A percentile compares a stretch with the other conserved stretches of the same genome.
Evolutionary conservation across 2,797 vertebrate genomes (phyloP).

Genomic region (Otolemur crassicaudatus): DNA sequence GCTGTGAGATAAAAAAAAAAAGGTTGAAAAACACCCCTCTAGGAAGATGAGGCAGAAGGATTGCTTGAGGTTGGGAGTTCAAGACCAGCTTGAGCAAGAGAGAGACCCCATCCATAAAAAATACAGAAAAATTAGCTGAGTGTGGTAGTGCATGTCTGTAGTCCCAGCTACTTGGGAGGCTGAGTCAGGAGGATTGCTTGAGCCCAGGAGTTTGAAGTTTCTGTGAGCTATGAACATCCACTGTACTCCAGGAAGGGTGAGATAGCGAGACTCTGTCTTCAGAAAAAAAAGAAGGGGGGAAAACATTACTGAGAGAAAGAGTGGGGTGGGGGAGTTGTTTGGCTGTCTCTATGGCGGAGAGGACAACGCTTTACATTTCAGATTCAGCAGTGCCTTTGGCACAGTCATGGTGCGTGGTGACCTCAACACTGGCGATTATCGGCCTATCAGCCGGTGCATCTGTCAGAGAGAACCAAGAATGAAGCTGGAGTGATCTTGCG

Average conservation of each 20-base stretch:
- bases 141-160: neutral
- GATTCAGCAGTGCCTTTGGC: neutral
- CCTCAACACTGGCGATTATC: neutral
- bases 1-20: too few relatives aligned
- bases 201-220: neutral
- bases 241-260: neutral
- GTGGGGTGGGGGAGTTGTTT: neutral
- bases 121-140: neutral
- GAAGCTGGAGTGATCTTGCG: neutral
- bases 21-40: neutral
- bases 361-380: neutral
- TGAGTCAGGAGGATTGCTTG: neutral
- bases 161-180: neutral
- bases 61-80: neutral
- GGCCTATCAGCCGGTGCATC: conserved; percentile 17
- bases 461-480: neutral
- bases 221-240: neutral
- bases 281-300: neutral
- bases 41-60: neutral
- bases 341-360: neutral
- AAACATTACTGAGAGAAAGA: neutral
- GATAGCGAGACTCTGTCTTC: neutral
- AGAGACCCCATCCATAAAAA: neutral
- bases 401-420: neutral
- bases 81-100: neutral